phyloP scores from a whole-genome alignment of 2,113 vertebrate species.

The Paradoxurus hermaphroditus region DNA sequence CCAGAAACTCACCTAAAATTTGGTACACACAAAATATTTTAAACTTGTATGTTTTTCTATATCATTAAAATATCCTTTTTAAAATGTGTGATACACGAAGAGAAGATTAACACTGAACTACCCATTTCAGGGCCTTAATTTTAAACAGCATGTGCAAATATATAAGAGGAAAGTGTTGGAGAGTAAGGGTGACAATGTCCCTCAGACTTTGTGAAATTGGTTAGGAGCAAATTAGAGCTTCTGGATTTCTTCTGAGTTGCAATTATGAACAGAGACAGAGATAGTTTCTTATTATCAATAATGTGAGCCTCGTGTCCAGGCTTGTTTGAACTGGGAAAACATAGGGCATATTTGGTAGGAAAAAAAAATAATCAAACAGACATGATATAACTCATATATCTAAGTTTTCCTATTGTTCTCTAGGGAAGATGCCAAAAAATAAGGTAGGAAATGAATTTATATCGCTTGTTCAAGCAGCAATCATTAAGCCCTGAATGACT shows the following conservation, averaged over 20 bases:
- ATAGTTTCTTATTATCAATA: neutral
- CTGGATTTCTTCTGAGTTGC: neutral
- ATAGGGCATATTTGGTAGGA: neutral
- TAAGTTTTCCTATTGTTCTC: neutral
- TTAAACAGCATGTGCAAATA: neutral
- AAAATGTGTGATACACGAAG: neutral
- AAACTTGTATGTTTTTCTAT: neutral
- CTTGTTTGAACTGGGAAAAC: neutral
- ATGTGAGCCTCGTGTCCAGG: neutral
- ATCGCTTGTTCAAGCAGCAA: neutral
- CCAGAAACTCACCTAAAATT: neutral
- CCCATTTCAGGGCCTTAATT: neutral
- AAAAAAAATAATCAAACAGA: neutral
- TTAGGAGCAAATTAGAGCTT: neutral
- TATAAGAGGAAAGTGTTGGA: neutral
- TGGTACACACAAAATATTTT: neutral
- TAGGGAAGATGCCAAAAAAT: neutral
- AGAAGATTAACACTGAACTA: neutral
- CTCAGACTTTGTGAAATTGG: neutral
- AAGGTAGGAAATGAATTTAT: neutral
- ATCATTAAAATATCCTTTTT: neutral
- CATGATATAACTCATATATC: neutral
- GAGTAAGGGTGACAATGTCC: neutral
- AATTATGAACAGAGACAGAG: neutral
- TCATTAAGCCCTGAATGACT: neutral